A percentile compares a stretch with the other conserved stretches of the same genome.
Evolutionary conservation across 2,888 invertebrate genomes (phyloP).

Genomic region (Steinernema hermaphroditum): DNA sequence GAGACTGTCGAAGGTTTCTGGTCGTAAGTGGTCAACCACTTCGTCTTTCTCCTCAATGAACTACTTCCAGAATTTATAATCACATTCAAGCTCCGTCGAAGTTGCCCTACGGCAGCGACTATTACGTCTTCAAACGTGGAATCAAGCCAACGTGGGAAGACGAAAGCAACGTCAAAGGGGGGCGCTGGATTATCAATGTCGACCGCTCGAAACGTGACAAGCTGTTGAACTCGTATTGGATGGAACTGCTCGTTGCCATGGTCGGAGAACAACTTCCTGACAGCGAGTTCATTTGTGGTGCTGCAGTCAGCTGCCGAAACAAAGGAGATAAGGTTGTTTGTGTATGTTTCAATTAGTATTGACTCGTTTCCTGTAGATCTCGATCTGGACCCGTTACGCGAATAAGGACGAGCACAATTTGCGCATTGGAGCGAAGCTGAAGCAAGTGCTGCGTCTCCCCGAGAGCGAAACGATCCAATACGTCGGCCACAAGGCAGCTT

Average conservation of each 20-base stretch:
- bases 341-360: too few relatives aligned
- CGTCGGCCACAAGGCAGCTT: neutral
- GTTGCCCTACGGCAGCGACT: constrained; percentile 4
- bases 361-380: neutral
- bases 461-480: neutral
- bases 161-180: neutral
- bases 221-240: constrained; percentile 60
- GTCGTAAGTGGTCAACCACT: neutral
- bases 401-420: neutral
- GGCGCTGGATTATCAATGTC: neutral
- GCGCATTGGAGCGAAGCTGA: neutral
- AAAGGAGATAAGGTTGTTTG: constrained; percentile 79
- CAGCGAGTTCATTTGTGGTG: constrained; percentile 90
- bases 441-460: neutral
- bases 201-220: constrained; percentile 36
- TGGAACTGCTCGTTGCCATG: constrained; percentile 75
- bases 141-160: constrained; percentile 14
- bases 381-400: constrained; percentile 2
- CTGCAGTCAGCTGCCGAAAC: constrained; percentile 87
- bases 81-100: neutral
- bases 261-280: constrained; percentile 95
- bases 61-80: neutral
- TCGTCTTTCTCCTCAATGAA: neutral
- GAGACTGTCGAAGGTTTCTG: neutral
- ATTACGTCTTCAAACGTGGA: neutral